Evolutionary conservation across 2,797 vertebrate genomes (phyloP).

Genomic region (Echeneis naucrates): DNA sequence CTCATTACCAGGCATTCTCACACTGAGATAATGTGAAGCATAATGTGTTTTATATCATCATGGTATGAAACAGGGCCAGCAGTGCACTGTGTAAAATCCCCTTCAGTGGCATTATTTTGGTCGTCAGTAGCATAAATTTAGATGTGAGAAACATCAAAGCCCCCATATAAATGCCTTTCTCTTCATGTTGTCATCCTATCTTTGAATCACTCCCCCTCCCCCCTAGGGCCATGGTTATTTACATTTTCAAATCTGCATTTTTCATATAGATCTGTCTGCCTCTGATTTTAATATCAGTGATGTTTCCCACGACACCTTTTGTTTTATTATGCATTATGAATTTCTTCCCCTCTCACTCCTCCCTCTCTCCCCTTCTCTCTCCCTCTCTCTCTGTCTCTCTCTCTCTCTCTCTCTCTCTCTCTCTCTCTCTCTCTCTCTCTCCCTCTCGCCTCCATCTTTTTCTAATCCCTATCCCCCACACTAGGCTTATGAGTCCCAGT

Average conservation of each 20-base stretch:
- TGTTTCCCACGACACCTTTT: conserved; percentile 91
- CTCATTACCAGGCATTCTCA: conserved; percentile 82
- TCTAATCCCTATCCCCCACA: conserved; percentile 92
- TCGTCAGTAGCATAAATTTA: conserved; percentile 85
- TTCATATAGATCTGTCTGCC: conserved; percentile 91
- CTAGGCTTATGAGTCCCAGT: conserved; percentile 96
- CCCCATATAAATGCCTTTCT: conserved; percentile 82
- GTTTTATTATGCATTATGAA: conserved; percentile 92
- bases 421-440: conserved; percentile 53
- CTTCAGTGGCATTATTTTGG: conserved; percentile 84
- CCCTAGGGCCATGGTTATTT: conserved; percentile 86
- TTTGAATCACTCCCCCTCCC: conserved; percentile 87
- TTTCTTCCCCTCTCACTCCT: conserved; percentile 85
- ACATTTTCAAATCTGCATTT: conserved; percentile 92
- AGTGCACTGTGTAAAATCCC: conserved; percentile 82
- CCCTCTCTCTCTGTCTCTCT: no score
- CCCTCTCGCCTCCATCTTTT: conserved; percentile 84
- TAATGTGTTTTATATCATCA: conserved; percentile 84
- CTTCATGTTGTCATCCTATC: conserved; percentile 88
- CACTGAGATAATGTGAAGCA: conserved; percentile 81
- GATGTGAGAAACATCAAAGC: conserved; percentile 84
- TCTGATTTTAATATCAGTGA: conserved; percentile 91
- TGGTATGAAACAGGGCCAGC: conserved; percentile 78
- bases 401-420: conserved; percentile 33
- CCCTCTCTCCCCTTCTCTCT: conserved; percentile 63